Conservation (phyloP, 2,113 vertebrate species). For the Mandrillus leucophaeus region DNA sequence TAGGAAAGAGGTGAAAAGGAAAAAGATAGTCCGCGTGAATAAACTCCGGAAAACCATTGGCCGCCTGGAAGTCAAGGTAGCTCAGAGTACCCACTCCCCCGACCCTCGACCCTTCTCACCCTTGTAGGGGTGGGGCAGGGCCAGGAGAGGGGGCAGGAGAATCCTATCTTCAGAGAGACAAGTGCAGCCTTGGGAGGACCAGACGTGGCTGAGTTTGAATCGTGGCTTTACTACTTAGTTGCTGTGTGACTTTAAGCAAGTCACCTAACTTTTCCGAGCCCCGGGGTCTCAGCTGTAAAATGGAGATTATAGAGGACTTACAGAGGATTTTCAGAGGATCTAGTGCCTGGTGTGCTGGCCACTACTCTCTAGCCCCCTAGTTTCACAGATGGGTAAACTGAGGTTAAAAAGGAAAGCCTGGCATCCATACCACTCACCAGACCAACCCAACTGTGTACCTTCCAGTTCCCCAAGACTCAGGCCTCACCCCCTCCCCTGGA, state of each 20-base stretch:
- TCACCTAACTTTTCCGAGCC: not conserved
- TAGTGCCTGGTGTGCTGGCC: not conserved
- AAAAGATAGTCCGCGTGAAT: conserved; percentile 86
- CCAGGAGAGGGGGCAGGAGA: not conserved
- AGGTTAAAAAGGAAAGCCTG: no score
- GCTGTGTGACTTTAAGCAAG: not conserved
- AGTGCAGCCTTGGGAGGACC: not conserved
- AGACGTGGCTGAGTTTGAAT: not conserved
- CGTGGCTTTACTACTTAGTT: not conserved
- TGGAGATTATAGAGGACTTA: not conserved
- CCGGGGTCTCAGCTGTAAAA: not conserved
- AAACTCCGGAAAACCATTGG: conserved; percentile 88
- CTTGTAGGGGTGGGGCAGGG: not conserved
- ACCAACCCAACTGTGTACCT: not conserved
- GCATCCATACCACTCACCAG: not conserved
- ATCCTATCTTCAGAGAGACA: not conserved
- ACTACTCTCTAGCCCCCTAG: not conserved
- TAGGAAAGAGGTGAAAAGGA: conserved; percentile 85
- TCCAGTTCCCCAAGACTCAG: not conserved
- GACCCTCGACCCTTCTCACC: not conserved
- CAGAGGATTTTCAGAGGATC: not conserved
- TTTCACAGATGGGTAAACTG: not conserved
- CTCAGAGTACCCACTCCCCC: not conserved
- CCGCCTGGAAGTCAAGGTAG: conserved; percentile 88
- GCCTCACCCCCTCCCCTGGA: not conserved